Conservation (phyloP, 92 coral and sea anemone genomes). For the Epizoanthus scotinus region DNA sequence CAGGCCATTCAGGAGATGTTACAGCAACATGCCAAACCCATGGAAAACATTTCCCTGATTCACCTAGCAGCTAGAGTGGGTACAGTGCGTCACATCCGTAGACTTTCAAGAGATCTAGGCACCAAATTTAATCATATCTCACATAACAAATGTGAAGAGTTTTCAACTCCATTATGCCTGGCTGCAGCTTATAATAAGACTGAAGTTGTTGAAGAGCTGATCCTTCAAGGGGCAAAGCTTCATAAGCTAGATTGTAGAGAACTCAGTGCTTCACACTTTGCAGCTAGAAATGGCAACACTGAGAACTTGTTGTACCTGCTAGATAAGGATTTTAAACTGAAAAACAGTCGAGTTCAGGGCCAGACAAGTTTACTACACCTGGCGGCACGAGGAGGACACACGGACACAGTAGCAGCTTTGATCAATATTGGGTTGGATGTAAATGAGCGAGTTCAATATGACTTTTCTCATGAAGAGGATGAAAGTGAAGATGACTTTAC, state of each 20-base stretch:
- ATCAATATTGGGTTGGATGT: constrained; percentile 13
- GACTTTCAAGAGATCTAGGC: too few relatives aligned
- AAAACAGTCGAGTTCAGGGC: background rate
- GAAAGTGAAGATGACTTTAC: constrained; percentile 22
- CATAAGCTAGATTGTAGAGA: background rate
- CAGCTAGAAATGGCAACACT: constrained; percentile 12
- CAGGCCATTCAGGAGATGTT: background rate
- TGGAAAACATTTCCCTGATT: constrained; percentile 13
- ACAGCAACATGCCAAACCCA: constrained; percentile 5
- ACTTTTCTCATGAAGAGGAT: constrained; percentile 51
- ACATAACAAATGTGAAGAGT: background rate
- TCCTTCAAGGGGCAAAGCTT: background rate
- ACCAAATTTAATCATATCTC: background rate
- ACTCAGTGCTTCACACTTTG: constrained; percentile 29
- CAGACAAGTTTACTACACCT: background rate
- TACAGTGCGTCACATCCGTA: too few relatives aligned
- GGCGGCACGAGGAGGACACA: constrained; percentile 22
- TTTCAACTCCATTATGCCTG: constrained; percentile 3
- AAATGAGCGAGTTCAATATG: background rate
- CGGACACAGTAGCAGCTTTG: constrained; percentile 1
- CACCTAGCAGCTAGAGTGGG: constrained; percentile 19
- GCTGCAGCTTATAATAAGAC: constrained; percentile 15
- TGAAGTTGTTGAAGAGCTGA: constrained; percentile 4
- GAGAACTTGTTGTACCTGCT: constrained; percentile 19
- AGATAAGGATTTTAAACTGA: constrained; percentile 14